phyloP scores from a whole-genome alignment of 1,140 invertebrate genomes.

The Dreissena polymorpha region DNA sequence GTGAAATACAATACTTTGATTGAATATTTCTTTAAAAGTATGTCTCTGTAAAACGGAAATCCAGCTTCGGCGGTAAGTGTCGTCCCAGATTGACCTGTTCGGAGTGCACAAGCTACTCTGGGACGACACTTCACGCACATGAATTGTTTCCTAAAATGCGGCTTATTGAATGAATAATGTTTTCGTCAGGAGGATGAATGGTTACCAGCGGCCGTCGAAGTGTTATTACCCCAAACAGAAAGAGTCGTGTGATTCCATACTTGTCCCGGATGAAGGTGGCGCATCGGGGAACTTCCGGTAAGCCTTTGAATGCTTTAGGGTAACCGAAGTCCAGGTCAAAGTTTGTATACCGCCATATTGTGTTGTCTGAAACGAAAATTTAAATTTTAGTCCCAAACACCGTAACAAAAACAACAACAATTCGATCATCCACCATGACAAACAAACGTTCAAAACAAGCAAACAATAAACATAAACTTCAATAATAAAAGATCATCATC shows the following conservation, averaged over 20 bases:
- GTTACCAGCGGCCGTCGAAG: neutral
- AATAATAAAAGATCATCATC: too few species aligned
- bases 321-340: slow-evolving; percentile 58
- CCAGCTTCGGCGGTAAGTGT: too few species aligned
- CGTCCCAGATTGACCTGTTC: too few species aligned
- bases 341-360: slow-evolving; percentile 59
- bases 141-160: too few species aligned
- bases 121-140: too few species aligned
- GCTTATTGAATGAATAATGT: too few species aligned
- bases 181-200: too few species aligned
- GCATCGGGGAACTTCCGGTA: slow-evolving; percentile 51
- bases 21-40: too few species aligned
- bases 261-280: slow-evolving; percentile 50
- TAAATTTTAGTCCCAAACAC: neutral
- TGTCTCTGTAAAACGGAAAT: too few species aligned
- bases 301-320: slow-evolving; percentile 36
- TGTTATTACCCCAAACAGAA: slow-evolving; percentile 56
- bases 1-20: too few species aligned
- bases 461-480: neutral
- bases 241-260: slow-evolving; percentile 51
- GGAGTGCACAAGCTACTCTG: too few species aligned
- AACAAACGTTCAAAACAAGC: neutral
- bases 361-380: slow-evolving; percentile 47
- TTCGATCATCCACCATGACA: neutral
- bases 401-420: neutral